These are phyloP conservation scores for Drosophila mettleri DNA, from an alignment of 2,888 invertebrate genomes.

Conservation along the genomic window DNA sequence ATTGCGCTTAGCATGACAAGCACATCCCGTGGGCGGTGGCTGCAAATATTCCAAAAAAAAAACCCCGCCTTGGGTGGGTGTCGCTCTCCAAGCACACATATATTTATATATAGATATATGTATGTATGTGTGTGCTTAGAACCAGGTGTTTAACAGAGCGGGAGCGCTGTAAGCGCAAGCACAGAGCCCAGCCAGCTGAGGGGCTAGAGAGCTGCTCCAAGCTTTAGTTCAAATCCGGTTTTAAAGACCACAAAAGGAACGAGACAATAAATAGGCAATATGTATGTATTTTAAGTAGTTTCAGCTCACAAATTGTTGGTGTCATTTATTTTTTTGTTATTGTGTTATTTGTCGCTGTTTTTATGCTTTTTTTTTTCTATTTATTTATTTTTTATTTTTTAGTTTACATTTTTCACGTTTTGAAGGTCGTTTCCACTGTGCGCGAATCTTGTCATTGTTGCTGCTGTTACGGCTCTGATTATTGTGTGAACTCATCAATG, in stretches of 20 bases:
- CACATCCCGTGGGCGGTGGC: slow-evolving; percentile 59
- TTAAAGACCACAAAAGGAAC: slow-evolving; percentile 59
- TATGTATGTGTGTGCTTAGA: neutral
- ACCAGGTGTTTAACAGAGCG: slow-evolving; percentile 22
- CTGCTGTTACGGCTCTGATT: slow-evolving; percentile 35
- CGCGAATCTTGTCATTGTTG: slow-evolving; percentile 29
- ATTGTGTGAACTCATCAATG: slow-evolving; percentile 80
- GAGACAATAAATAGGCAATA: slow-evolving; percentile 59
- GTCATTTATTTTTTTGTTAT: slow-evolving; percentile 33
- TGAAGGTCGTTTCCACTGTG: slow-evolving; percentile 77
- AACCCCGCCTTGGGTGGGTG: slow-evolving; percentile 45
- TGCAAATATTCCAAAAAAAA: slow-evolving; percentile 36
- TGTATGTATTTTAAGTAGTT: slow-evolving; percentile 59
- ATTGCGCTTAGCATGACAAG: slow-evolving; percentile 63
- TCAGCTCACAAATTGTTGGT: slow-evolving; percentile 49
- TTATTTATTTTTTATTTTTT: slow-evolving; percentile 25
- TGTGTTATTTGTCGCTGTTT: slow-evolving; percentile 37
- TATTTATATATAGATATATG: neutral
- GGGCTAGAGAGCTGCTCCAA: neutral
- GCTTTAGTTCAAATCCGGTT: slow-evolving; percentile 54
- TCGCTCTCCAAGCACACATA: neutral
- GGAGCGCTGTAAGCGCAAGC: slow-evolving; percentile 44
- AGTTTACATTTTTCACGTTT: slow-evolving; percentile 74
- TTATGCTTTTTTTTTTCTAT: slow-evolving; percentile 23
- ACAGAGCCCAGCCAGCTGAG: neutral